phyloP scores from a whole-genome alignment of 2,113 vertebrate species.

The Myrmecobius fasciatus region DNA sequence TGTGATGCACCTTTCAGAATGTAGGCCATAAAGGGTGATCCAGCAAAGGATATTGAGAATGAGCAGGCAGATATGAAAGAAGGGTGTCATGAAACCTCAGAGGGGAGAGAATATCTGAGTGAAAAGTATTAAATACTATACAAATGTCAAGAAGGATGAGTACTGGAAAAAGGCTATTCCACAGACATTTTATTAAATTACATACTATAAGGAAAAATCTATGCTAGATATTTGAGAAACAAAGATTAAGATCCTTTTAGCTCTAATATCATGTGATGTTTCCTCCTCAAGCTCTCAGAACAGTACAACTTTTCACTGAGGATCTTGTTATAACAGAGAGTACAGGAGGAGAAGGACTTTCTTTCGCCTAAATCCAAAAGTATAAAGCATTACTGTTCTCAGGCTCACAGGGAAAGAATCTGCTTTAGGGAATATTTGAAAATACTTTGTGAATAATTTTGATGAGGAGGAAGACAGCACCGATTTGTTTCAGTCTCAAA shows the following conservation, averaged over 20 bases:
- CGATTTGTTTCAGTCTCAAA: background rate
- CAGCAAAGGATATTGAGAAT: background rate
- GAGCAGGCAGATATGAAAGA: background rate
- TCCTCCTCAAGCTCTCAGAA: background rate
- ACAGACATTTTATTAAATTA: background rate
- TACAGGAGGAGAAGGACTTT: background rate
- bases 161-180: background rate
- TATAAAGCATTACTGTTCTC: background rate
- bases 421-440: conserved; percentile 31
- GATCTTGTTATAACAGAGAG: background rate
- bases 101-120: background rate
- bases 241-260: background rate
- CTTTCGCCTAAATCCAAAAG: background rate
- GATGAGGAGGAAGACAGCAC: background rate
- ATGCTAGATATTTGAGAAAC: background rate
- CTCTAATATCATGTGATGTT: background rate
- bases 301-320: background rate
- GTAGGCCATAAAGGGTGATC: background rate
- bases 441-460: background rate
- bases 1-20: background rate
- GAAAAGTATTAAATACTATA: background rate
- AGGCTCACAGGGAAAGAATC: conserved; percentile 5
- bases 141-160: background rate
- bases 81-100: background rate
- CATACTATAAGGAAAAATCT: background rate